Evolutionary conservation across 2,797 vertebrate genomes (phyloP).

Genomic region (Oreonectes daqikongensis): DNA sequence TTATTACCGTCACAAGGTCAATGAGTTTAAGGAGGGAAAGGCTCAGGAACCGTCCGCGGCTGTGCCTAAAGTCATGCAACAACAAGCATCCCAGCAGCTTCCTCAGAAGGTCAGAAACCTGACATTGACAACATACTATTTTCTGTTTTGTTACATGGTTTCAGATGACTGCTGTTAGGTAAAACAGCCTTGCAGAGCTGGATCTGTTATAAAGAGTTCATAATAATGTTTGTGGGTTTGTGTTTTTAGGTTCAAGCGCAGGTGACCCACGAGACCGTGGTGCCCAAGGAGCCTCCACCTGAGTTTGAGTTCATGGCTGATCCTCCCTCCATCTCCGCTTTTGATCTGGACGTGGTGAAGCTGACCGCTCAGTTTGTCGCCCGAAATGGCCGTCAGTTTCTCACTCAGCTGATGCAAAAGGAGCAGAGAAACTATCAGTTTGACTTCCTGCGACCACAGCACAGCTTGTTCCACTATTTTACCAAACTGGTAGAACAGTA

Average conservation of each 20-base stretch:
- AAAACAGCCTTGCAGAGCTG: neutral
- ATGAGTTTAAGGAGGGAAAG: constrained; percentile 98
- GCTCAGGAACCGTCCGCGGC: constrained; percentile 95
- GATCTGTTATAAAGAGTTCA: neutral
- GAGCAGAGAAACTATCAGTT: constrained; percentile 99
- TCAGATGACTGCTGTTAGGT: neutral
- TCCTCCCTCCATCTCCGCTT: constrained; percentile 96
- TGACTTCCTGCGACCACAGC: constrained; percentile 95
- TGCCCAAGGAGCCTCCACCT: constrained; percentile 95
- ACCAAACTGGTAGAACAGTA: constrained; percentile 99
- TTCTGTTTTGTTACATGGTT: neutral
- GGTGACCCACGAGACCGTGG: constrained; percentile 91
- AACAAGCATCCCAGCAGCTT: constrained; percentile 88
- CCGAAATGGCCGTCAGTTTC: constrained; percentile 95
- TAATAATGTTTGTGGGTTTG: neutral
- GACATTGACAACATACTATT: neutral
- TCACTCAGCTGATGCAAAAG: constrained; percentile 99
- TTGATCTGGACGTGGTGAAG: constrained; percentile 97
- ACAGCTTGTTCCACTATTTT: constrained; percentile 99
- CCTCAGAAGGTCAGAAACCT: constrained; percentile 85
- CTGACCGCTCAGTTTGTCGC: constrained; percentile 97
- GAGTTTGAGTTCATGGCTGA: constrained; percentile 98
- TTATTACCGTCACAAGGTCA: constrained; percentile 99
- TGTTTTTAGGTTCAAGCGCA: constrained; percentile 87
- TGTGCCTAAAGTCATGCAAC: constrained; percentile 98